Percentiles rank a stretch among this genome's conserved stretches.
Conservation (phyloP, 2,797 vertebrate genomes). For the Astyanax mexicanus region DNA sequence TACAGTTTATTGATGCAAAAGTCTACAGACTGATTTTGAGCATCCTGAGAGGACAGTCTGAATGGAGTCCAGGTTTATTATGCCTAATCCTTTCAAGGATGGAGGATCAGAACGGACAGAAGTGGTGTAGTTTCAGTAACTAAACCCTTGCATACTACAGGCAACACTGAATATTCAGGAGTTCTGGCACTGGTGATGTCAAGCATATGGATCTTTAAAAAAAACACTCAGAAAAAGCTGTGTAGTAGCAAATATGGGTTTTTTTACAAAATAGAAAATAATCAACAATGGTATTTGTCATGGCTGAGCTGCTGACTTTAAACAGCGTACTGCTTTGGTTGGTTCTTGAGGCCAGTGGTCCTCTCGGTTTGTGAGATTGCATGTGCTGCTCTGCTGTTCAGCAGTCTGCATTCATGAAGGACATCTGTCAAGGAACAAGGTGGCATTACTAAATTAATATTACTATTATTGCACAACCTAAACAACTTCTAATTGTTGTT, state of each 20-base stretch:
- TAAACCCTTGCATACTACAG: constrained; percentile 39
- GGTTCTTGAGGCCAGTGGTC: constrained; percentile 78
- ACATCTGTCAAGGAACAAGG: constrained; percentile 70
- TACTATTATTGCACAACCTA: neutral
- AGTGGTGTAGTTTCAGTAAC: constrained; percentile 54
- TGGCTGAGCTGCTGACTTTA: constrained; percentile 60
- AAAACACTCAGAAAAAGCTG: constrained; percentile 51
- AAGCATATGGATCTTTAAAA: constrained; percentile 71
- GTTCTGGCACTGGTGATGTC: constrained; percentile 64
- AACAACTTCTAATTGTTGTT: neutral
- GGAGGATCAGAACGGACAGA: constrained; percentile 59
- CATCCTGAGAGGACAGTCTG: constrained; percentile 67
- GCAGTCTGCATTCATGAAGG: constrained; percentile 84
- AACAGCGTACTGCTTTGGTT: constrained; percentile 82
- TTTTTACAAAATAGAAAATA: constrained; percentile 52
- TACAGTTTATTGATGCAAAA: constrained; percentile 69
- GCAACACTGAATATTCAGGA: constrained; percentile 58
- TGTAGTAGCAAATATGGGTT: constrained; percentile 39
- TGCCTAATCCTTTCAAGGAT: constrained; percentile 55
- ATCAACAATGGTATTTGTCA: constrained; percentile 20
- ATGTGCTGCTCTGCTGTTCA: constrained; percentile 83
- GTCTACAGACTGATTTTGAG: constrained; percentile 70
- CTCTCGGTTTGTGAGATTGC: constrained; percentile 82
- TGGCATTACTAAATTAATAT: neutral
- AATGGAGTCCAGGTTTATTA: constrained; percentile 62